Evolutionary conservation across 2,797 vertebrate genomes (phyloP), one percentile per base, ranked within the genome.

Genomic region (Phrynocephalus guinanensis): DNA sequence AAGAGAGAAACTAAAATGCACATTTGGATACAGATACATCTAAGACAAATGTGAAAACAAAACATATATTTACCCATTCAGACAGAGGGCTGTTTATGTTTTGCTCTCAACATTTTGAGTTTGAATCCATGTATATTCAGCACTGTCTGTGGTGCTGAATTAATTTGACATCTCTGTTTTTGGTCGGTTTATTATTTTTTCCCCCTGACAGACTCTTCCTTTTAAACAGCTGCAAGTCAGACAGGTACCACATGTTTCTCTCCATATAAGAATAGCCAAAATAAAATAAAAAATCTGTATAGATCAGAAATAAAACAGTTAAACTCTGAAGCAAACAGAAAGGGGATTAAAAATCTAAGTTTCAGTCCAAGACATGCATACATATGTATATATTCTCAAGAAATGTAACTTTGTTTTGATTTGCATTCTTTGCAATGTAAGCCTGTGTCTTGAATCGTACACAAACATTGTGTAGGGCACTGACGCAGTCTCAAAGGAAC

Each of bases 401-500:
- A 79, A 4, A 60, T 26, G 38, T 68, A 60, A 67, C 3, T 68
- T 38, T 56, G 44, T 68, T 67, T 56, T 24, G 26, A 38, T 48
- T 26, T 33, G 8, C 79, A 30, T 60, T 85, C 73, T 48, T 50
- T 28, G 38, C 68, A 56, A 70, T 87, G 83, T 80, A 66, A 88
- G n/a, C 28, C 38, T 30, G 22, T 33, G 38, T 67, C 73, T 80
- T 8, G n/a, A 73, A 66, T 28, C 18, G 6, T 85, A 84, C 83
- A 75, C 30, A 44, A 76, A 81, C 48, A 85, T 56, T 81, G 60
- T 7, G 28, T 24, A 24, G 56, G 71, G 38, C 70, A 75, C 20
- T 63, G n/a, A 38, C 50, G 63, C 44, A 20, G 30, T 81, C 70
- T 81, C 10, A 20, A 81, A 90, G 84, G 0, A 30, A 86, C 20